phyloP scores from a whole-genome alignment of 2,797 vertebrate genomes.

The Pachyuromys duprasi region DNA sequence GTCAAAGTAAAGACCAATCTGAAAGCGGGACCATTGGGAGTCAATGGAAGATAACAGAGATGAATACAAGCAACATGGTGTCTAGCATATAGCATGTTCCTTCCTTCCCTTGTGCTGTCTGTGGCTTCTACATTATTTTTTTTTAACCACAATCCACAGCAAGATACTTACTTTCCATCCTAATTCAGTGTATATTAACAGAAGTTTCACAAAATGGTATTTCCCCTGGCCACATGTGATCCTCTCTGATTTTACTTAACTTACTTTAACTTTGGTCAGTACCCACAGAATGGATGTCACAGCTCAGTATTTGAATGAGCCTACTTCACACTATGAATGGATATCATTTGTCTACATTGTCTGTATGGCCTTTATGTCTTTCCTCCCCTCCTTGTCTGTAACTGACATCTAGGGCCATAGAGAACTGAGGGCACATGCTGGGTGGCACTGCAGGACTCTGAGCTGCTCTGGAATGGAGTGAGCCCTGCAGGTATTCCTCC shows the following conservation, averaged over 20 bases:
- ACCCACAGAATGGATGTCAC: slow-evolving; percentile 1
- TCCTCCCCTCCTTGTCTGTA: background rate
- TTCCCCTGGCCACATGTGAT: background rate
- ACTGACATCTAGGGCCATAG: background rate
- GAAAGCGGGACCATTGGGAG: background rate
- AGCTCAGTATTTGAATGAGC: background rate
- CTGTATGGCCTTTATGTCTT: background rate
- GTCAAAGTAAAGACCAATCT: background rate
- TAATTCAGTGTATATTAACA: background rate
- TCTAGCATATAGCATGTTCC: background rate
- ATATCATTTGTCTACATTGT: background rate
- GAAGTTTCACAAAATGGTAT: background rate
- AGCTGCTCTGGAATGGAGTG: background rate
- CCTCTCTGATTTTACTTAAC: background rate
- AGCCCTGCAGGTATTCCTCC: background rate
- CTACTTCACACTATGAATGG: background rate
- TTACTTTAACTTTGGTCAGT: background rate
- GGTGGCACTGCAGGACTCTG: background rate
- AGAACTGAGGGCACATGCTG: background rate
- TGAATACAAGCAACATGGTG: background rate
- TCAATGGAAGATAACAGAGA: background rate
- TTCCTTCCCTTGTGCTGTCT: background rate
- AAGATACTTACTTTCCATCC: slow-evolving; percentile 2
- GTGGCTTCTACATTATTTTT: background rate
- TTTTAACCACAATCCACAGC: background rate